Evolutionary conservation across 2,797 vertebrate genomes (phyloP), one percentile per base, ranked within the genome.

Genomic region (Chaetodon trifasciatus): DNA sequence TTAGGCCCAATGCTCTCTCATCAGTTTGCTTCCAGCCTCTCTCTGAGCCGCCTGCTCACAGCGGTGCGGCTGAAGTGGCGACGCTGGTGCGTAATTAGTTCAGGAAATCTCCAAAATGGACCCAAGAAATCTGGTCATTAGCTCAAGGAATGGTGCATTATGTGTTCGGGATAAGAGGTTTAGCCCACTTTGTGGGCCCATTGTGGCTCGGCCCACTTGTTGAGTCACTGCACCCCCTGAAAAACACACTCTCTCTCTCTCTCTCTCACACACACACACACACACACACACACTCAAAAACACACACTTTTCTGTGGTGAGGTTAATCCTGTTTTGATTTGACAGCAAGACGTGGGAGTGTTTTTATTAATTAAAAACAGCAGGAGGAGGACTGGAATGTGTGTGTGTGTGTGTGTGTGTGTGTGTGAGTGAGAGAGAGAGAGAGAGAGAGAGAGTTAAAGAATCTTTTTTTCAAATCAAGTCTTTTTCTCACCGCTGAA

Each of bases 321-420:
- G 61, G 84, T 74, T 91, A 93, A 91, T 92, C 90, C 82, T 86
- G 86, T 92, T 92, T 89, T 90, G 80, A 90, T 90, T 88, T 84
- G 88, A 83, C 82, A 71, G 57, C 37, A 49, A 70, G 58, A 44
- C 5, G 19, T 63, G 60, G 70, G 77, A 73, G 78, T 89, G 86
- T 92, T 90, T 88, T 85, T 88, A 85, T 84, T 91, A 80, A 91
- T 91, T 91, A 92, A 92, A 91, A 90, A 70, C 89, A 86, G 88
- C 74, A 82, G 86, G 76, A 84, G 78, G 79, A 65, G 60, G 47
- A 66, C 40, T 19, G 6, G 64, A 74, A 16, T 32, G 46, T 64
- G 67, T 77, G 78, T 78, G 69, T 69, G 58, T 63, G 67, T 50
- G 57, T 42, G 60, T 42, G 44, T 72, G 79, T 60, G 49, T 65